Evolutionary conservation across 2,888 invertebrate species (phyloP).

Genomic region (Oscheius sp.): DNA sequence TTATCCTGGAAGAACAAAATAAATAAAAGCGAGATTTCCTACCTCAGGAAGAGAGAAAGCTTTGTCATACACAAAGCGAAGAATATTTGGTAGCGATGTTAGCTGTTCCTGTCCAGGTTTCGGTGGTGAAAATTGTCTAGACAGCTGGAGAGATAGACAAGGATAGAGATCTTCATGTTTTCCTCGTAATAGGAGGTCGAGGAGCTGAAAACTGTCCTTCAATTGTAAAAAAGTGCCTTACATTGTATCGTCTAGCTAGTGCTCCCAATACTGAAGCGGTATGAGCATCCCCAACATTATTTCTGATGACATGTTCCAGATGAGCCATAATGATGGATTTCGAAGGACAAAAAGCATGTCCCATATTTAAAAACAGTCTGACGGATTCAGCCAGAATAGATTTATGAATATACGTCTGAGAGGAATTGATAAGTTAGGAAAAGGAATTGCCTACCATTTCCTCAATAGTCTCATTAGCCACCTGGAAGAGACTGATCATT

Average conservation of each 20-base stretch:
- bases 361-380: conserved; percentile 88
- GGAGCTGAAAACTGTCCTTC: conserved; percentile 4
- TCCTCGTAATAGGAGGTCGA: conserved; percentile 26
- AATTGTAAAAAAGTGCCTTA: conserved; percentile 5
- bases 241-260: conserved; percentile 42
- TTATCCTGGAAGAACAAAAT: conserved; percentile 1
- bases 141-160: conserved; percentile 84
- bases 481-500: conserved; percentile 26
- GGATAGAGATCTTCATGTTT: conserved; percentile 43
- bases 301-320: conserved; percentile 46
- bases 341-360: conserved; percentile 95
- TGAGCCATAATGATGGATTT: conserved; percentile 45
- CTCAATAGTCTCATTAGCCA: conserved; percentile 20
- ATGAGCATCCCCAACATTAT: conserved; percentile 36
- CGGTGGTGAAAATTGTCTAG: conserved; percentile 78
- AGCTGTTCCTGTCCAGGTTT: conserved; percentile 31
- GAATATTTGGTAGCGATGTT: conserved; percentile 59
- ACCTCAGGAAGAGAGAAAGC: conserved; percentile 46
- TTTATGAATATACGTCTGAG: conserved; percentile 31
- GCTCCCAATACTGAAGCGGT: conserved; percentile 50
- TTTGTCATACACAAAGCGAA: conserved; percentile 66
- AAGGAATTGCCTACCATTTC: conserved; percentile 23
- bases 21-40: not conserved
- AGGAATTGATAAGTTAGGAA: not conserved
- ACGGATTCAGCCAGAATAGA: conserved; percentile 83